phyloP scores from a whole-genome alignment of 2,888 invertebrate species.

The Acrobasis consociella region DNA sequence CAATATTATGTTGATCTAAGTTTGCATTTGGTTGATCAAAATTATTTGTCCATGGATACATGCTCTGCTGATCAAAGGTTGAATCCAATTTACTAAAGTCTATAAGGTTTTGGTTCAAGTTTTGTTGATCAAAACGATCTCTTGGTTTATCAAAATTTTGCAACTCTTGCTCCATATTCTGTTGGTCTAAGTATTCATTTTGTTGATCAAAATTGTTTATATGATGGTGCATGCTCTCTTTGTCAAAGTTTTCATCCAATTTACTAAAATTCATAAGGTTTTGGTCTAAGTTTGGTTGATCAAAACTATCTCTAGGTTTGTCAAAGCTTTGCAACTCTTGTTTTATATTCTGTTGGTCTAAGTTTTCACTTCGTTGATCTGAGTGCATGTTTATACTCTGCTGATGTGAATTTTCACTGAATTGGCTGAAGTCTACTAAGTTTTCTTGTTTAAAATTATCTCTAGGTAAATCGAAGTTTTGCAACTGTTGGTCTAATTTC shows the following conservation, averaged over 20 bases:
- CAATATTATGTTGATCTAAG: constrained; percentile 33
- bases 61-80: constrained; percentile 11
- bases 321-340: background rate
- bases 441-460: constrained; percentile 13
- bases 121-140: constrained; percentile 23
- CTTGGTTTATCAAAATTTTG: constrained; percentile 33
- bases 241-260: constrained; percentile 25
- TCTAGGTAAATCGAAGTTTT: no score
- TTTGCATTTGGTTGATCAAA: constrained; percentile 32
- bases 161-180: constrained; percentile 35
- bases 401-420: constrained; percentile 3
- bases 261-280: background rate
- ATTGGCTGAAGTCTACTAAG: no score
- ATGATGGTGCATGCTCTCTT: constrained; percentile 21
- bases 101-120: background rate
- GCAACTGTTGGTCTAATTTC: no score
- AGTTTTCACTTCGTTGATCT: constrained; percentile 27
- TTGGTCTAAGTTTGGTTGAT: constrained; percentile 18
- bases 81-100: background rate
- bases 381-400: constrained; percentile 25
- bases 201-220: background rate
- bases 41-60: constrained; percentile 27
- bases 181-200: constrained; percentile 28
- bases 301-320: background rate
- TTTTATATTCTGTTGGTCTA: constrained; percentile 24